Conservation (phyloP, 1,140 invertebrate genomes). For the Dreissena rostriformis region DNA sequence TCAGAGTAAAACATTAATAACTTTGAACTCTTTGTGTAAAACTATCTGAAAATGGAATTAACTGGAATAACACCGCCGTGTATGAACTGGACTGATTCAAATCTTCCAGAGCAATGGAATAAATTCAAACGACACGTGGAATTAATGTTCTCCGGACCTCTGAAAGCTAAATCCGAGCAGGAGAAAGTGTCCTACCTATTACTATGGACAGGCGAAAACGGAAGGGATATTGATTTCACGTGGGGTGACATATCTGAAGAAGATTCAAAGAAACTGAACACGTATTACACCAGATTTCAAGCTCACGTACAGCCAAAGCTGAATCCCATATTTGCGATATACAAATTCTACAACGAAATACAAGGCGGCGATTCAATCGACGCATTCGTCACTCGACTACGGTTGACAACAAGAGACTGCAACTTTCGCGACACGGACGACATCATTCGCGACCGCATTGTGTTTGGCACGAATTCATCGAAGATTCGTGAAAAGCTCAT, state of each 20-base stretch:
- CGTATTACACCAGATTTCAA: conserved; percentile 30
- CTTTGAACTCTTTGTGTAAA: not conserved
- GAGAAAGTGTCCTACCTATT: conserved; percentile 39
- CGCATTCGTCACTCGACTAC: too few relatives aligned
- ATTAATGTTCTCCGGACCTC: conserved; percentile 54
- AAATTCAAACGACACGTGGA: conserved; percentile 51
- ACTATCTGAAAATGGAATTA: conserved; percentile 1
- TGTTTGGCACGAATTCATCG: too few relatives aligned
- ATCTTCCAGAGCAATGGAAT: conserved; percentile 52
- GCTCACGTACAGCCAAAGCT: conserved; percentile 43
- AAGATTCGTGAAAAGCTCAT: too few relatives aligned
- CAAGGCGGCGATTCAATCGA: too few relatives aligned
- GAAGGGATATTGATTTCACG: conserved; percentile 42
- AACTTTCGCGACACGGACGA: too few relatives aligned
- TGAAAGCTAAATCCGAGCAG: conserved; percentile 48
- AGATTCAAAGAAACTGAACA: conserved; percentile 28
- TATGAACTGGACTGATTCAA: conserved; percentile 51
- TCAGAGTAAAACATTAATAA: conserved; percentile 21
- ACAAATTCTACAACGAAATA: too few relatives aligned
- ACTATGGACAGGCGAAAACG: conserved; percentile 52
- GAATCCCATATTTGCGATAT: too few relatives aligned
- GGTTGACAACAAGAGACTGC: too few relatives aligned
- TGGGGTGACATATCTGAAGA: conserved; percentile 27
- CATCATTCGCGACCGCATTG: too few relatives aligned
- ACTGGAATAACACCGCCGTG: conserved; percentile 21